Conservation (phyloP, 2,888 invertebrate genomes). For the Drosophila siamana region DNA sequence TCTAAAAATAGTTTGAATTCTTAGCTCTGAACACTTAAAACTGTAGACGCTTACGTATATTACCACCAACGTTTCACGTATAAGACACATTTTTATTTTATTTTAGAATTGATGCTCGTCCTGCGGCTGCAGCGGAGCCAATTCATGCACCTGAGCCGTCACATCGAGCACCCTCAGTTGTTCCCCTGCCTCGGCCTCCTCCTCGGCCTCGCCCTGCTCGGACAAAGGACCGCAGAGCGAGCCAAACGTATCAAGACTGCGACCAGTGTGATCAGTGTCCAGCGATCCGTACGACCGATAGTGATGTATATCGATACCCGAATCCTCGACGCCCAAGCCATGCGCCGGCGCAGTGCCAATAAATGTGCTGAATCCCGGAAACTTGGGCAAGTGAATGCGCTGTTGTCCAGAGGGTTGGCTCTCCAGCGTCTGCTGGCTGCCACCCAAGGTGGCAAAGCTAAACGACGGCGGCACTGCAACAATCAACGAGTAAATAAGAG, state of each 20-base stretch:
- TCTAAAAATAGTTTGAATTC: slow-evolving; percentile 32
- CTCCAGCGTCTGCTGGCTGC: slow-evolving; percentile 75
- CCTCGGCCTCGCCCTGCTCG: slow-evolving; percentile 48
- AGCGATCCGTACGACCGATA: slow-evolving; percentile 80
- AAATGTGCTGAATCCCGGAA: slow-evolving; percentile 77
- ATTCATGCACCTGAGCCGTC: slow-evolving; percentile 47
- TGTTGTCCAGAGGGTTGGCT: slow-evolving; percentile 53
- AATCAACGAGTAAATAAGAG: not conserved
- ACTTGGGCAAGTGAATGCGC: slow-evolving; percentile 77
- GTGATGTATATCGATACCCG: slow-evolving; percentile 68
- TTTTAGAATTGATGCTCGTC: slow-evolving; percentile 68
- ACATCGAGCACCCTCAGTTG: slow-evolving; percentile 31
- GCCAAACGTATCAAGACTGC: slow-evolving; percentile 79
- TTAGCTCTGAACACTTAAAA: slow-evolving; percentile 57
- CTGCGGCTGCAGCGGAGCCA: slow-evolving; percentile 31
- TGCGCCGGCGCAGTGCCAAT: slow-evolving; percentile 69
- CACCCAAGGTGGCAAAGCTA: slow-evolving; percentile 79
- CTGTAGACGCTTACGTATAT: slow-evolving; percentile 48
- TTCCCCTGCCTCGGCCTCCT: slow-evolving; percentile 27
- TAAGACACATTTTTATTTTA: slow-evolving; percentile 73
- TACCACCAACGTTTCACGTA: slow-evolving; percentile 20
- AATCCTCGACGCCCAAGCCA: slow-evolving; percentile 61
- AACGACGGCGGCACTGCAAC: slow-evolving; percentile 81
- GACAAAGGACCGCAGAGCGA: slow-evolving; percentile 70
- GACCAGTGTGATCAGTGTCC: slow-evolving; percentile 74